phyloP scores from a whole-genome alignment of 2,113 vertebrate genomes.

The Phrynosoma platyrhinos region DNA sequence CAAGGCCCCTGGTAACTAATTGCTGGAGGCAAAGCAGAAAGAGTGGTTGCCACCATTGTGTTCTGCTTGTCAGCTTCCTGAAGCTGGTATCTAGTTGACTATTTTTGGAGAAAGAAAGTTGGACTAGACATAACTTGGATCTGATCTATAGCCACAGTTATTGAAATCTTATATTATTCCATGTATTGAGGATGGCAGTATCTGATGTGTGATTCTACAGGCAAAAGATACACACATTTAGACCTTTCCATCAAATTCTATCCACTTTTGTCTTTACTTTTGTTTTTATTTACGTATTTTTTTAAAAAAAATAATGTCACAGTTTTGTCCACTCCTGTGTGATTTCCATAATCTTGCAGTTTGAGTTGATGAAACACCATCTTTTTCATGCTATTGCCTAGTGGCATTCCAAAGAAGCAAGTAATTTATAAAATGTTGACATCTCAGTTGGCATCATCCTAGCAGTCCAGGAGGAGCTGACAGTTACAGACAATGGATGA shows the following conservation, averaged over 20 bases:
- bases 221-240: background rate
- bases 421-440: background rate
- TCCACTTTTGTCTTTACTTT: background rate
- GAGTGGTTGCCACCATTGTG: background rate
- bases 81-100: background rate
- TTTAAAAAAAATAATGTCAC: background rate
- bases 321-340: background rate
- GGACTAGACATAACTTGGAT: background rate
- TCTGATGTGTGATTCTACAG: background rate
- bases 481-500: background rate
- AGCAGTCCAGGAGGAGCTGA: background rate
- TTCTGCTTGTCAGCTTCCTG: background rate
- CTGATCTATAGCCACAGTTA: background rate
- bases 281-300: background rate
- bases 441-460: background rate
- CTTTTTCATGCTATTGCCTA: background rate
- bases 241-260: background rate
- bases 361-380: background rate
- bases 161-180: background rate
- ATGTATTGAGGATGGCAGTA: background rate
- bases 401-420: background rate
- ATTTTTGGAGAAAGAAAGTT: background rate
- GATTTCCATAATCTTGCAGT: background rate
- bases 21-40: background rate
- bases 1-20: background rate